Evolutionary conservation across 1,140 invertebrate species (phyloP), one percentile per base, ranked within the genome.

Genomic region (Himalopsyche phryganea): DNA sequence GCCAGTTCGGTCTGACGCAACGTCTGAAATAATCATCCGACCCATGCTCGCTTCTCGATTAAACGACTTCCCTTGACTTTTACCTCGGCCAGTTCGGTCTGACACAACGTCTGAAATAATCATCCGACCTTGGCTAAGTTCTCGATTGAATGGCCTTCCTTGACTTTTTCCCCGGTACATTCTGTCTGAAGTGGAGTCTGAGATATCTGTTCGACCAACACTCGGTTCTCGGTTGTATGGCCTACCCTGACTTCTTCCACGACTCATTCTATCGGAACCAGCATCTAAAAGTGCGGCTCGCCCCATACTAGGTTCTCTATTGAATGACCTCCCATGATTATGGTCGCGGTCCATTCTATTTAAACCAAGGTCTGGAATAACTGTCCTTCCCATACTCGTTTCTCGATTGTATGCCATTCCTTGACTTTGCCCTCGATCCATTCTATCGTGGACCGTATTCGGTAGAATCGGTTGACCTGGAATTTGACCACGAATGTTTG

Each of bases 351-450:
- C 6, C 14, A 10, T 45, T 32, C 9, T 18, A 32, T 32, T 15
- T n/a, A n/a, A n/a, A n/a, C 47, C 47, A 36, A 50, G 17, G 14
- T 35, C 38, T 7, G 20, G 13, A 15, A 15, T 35, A 9, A 35
- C n/a, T 35, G 47, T 42, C 28, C 63, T 66, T 53, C 72, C 71
- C 15, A 76, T 68, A 67, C 74, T 76, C 33, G 65, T 55, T 6
- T 73, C 73, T 19, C 74, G 68, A 45, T 56, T 62, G 60, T 70
- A 70, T 40, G 50, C 59, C n/a, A 28, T 38, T 20, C 70, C 65
- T 55, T 70, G 65, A 23, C 17, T 50, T 67, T 74, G 65, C 61
- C 72, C 69, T 49, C 47, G 60, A 15, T 17, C 32, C 32, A 51
- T 48, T 23, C 46, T 56, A 17, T 35, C 15, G 44, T 65, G 49